Conservation (phyloP, 2,113 vertebrate genomes). For the Otocyon megalotis region DNA sequence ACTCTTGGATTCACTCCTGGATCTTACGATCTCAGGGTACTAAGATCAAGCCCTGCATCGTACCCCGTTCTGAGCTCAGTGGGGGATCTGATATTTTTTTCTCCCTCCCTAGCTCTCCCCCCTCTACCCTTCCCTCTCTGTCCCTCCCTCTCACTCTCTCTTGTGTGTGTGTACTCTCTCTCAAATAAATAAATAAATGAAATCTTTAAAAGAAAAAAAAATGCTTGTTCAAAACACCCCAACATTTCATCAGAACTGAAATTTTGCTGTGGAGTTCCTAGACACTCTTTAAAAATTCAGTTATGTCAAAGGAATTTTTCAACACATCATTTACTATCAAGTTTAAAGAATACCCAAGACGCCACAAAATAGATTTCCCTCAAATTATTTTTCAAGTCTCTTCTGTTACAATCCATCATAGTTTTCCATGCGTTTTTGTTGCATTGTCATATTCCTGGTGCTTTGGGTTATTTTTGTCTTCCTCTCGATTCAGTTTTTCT, state of each 20-base stretch:
- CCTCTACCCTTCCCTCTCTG: too few relatives aligned
- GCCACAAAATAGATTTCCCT: neutral
- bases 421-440: neutral
- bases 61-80: too few relatives aligned
- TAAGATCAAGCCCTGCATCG: too few relatives aligned
- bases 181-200: too few relatives aligned
- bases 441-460: neutral
- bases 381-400: neutral
- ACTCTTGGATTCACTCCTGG: too few relatives aligned
- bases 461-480: slow-evolving; percentile 32
- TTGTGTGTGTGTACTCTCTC: too few relatives aligned
- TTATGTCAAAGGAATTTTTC: neutral
- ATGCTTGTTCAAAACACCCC: neutral
- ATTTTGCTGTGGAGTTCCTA: neutral
- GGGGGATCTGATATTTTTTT: too few relatives aligned
- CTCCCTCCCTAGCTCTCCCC: too few relatives aligned
- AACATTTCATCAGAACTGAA: slow-evolving; percentile 21
- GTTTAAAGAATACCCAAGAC: neutral
- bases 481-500: neutral
- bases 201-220: neutral
- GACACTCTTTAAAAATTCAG: neutral
- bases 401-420: neutral
- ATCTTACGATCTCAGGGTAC: too few relatives aligned
- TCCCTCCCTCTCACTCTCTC: too few relatives aligned
- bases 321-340: neutral